These are phyloP conservation scores for Mormyrus proboscirostris DNA, from an alignment of 2,797 vertebrate species.

Conservation along the genomic window DNA sequence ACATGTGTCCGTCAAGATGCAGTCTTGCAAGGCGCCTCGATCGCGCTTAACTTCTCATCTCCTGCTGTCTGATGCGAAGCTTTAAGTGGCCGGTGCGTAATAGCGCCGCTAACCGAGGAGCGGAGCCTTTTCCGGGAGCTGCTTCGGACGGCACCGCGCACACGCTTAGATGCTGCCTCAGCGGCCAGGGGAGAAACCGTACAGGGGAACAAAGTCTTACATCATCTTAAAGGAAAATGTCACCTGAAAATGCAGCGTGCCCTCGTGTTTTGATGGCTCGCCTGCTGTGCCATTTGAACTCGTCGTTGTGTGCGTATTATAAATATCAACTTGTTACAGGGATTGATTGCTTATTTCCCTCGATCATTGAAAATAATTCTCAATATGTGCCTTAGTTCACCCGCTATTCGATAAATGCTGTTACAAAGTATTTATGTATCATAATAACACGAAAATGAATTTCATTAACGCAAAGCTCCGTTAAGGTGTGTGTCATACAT, in stretches of 20 bases:
- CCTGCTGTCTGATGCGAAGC: conserved; percentile 25
- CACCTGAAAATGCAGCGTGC: conserved; percentile 43
- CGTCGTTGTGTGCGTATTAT: background rate
- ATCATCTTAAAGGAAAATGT: conserved; percentile 97
- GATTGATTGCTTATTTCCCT: background rate
- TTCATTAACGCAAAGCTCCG: background rate
- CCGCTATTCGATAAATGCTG: background rate
- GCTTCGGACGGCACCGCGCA: conserved; percentile 52
- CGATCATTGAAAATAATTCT: background rate
- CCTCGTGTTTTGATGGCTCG: background rate
- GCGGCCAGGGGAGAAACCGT: conserved; percentile 65
- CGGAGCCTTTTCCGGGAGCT: conserved; percentile 35
- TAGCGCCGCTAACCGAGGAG: conserved; percentile 43
- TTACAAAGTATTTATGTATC: background rate
- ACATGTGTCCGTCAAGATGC: background rate
- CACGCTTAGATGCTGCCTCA: conserved; percentile 68
- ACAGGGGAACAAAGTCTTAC: conserved; percentile 82
- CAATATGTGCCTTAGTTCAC: background rate
- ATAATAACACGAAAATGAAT: background rate
- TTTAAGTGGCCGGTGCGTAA: conserved; percentile 46
- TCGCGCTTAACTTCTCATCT: background rate
- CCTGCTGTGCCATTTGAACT: background rate
- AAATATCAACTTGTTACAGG: background rate
- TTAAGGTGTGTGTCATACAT: background rate
- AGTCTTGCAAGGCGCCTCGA: background rate